phyloP scores from a whole-genome alignment of 37 sponge, comb jelly and placozoan genomes.

The Halisarca cf. caerulea region DNA sequence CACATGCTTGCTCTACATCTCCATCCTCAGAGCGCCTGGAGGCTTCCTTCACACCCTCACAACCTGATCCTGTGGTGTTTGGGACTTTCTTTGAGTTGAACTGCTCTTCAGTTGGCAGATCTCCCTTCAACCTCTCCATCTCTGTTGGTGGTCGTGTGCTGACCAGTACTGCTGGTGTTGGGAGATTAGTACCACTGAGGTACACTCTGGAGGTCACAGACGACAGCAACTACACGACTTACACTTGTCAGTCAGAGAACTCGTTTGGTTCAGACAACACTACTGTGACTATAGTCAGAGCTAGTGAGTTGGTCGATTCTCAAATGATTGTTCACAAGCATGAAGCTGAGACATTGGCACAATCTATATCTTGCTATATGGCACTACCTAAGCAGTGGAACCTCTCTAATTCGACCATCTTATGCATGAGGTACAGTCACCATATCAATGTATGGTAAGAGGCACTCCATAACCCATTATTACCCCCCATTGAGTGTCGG shows the following conservation, averaged over 20 bases:
- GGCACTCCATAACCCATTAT: too few species aligned
- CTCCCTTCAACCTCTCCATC: conserved; percentile 22
- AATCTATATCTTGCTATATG: too few species aligned
- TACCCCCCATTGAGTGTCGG: too few species aligned
- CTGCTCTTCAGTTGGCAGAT: conserved; percentile 9
- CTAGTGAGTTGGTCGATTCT: neutral
- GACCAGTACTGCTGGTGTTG: neutral
- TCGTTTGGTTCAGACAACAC: neutral
- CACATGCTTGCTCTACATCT: too few species aligned
- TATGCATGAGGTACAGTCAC: too few species aligned
- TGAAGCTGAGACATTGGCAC: too few species aligned
- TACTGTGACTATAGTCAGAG: conserved; percentile 14
- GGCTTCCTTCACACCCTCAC: neutral
- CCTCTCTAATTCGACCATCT: too few species aligned
- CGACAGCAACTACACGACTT: conserved; percentile 1
- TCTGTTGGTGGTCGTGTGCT: neutral
- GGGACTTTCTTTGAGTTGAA: neutral
- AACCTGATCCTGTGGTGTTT: conserved; percentile 21
- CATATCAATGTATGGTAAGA: too few species aligned
- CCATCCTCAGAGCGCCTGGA: neutral
- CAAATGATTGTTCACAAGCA: too few species aligned
- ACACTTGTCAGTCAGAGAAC: conserved; percentile 15
- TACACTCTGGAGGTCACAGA: neutral
- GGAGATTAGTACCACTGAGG: neutral
- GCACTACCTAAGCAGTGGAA: too few species aligned